phyloP scores from a whole-genome alignment of 1,140 invertebrate species.

The Archegozetes longisetosus region DNA sequence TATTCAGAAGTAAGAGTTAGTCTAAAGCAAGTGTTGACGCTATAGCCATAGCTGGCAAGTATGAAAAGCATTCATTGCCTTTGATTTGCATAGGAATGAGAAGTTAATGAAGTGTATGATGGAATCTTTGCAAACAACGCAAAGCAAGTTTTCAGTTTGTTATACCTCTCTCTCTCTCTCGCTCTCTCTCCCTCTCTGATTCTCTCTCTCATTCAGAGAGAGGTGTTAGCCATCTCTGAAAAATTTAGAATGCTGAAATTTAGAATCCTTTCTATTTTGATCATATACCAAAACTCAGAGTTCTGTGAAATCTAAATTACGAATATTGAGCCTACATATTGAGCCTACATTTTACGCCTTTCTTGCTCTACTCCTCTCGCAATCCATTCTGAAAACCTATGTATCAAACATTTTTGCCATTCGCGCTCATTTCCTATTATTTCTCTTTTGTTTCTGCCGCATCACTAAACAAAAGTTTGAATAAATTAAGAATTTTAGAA shows the following conservation, averaged over 20 bases:
- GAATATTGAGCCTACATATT: not conserved
- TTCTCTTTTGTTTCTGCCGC: not conserved
- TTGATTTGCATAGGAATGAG: slow-evolving; percentile 12
- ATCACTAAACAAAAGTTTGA: not conserved
- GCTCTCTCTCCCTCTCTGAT: slow-evolving; percentile 8
- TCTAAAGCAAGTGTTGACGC: too few relatives aligned
- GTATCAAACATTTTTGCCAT: not conserved
- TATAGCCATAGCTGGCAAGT: too few relatives aligned
- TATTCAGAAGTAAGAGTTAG: too few relatives aligned
- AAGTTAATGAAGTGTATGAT: slow-evolving; percentile 13
- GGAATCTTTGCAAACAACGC: not conserved
- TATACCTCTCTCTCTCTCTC: not conserved
- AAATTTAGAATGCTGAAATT: too few relatives aligned
- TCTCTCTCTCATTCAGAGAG: slow-evolving; percentile 3
- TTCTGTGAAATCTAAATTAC: not conserved
- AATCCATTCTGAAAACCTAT: not conserved
- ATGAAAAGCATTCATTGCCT: slow-evolving; percentile 5
- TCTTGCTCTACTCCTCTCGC: not conserved
- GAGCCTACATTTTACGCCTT: not conserved
- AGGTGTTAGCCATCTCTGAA: slow-evolving; percentile 13
- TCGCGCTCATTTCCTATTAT: not conserved
- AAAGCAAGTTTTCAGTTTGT: not conserved
- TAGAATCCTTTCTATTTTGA: too few relatives aligned
- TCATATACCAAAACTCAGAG: not conserved
- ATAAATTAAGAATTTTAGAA: not conserved